Conservation (phyloP, 2,888 invertebrate genomes). For the Beris morrisii region DNA sequence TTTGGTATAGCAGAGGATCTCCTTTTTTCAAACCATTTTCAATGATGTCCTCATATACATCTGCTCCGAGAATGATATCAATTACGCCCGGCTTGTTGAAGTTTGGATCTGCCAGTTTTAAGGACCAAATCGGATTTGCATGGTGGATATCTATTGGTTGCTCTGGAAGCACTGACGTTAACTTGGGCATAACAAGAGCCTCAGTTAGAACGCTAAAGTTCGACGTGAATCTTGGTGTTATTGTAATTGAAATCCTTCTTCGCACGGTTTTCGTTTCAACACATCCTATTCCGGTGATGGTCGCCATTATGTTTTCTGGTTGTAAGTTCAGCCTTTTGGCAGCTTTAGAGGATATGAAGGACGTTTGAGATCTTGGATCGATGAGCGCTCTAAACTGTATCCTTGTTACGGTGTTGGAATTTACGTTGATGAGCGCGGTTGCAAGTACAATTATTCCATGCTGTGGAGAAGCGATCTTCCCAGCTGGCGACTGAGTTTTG, state of each 20-base stretch:
- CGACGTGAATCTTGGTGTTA: no score
- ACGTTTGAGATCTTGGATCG: not conserved
- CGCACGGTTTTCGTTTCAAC: not conserved
- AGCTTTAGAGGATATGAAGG: not conserved
- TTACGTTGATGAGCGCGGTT: not conserved
- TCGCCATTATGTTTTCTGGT: not conserved
- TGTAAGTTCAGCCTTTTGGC: not conserved
- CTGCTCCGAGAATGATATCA: constrained; percentile 23
- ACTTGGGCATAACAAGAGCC: not conserved
- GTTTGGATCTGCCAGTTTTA: constrained; percentile 9
- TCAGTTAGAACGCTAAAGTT: not conserved
- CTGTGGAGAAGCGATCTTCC: not conserved
- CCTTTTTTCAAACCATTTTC: not conserved
- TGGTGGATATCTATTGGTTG: no score
- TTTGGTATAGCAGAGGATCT: constrained; percentile 7
- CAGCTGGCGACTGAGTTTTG: not conserved
- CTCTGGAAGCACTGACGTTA: not conserved
- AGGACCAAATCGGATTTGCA: not conserved
- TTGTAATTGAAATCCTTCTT: not conserved
- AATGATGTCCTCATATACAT: no score
- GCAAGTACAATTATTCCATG: not conserved
- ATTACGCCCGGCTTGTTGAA: constrained; percentile 1
- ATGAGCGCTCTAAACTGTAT: constrained; percentile 1
- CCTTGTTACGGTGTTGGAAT: not conserved
- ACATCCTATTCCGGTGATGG: not conserved